Conservation (phyloP, 1,140 invertebrate genomes). For the Drepana arcuata region DNA sequence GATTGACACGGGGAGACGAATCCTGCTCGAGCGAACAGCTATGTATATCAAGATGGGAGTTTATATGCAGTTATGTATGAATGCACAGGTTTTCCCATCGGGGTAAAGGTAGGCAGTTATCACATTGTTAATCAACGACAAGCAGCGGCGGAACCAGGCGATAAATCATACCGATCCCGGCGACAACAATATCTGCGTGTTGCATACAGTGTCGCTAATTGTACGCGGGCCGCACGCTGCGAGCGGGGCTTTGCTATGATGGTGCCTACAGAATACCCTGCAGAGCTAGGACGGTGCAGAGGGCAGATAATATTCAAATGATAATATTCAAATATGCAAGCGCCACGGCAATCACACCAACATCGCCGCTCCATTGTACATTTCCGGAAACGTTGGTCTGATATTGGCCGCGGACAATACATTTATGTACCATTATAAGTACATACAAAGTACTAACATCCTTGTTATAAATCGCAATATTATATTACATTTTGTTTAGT, state of each 20-base stretch:
- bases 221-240: conserved; percentile 32
- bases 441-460: no score
- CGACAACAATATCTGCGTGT: conserved; percentile 41
- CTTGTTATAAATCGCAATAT: no score
- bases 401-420: conserved; percentile 5
- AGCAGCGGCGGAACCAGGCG: conserved; percentile 11
- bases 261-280: conserved; percentile 5
- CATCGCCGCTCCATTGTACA: conserved; percentile 31
- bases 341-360: conserved; percentile 15
- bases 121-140: conserved; percentile 26
- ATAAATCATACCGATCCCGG: conserved; percentile 43
- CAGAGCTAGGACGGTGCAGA: no score
- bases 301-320: conserved; percentile 32
- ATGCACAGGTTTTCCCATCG: conserved; percentile 13
- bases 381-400: conserved; percentile 34
- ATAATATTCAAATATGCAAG: conserved; percentile 28
- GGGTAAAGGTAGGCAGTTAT: background rate
- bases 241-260: conserved; percentile 15
- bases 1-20: no score
- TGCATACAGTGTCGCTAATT: conserved; percentile 47
- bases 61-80: conserved; percentile 3
- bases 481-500: no score
- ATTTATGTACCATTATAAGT: conserved; percentile 3
- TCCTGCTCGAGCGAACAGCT: background rate
- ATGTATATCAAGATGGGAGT: background rate